phyloP scores from a whole-genome alignment of 2,888 invertebrate species.

The Cheilosia scutellata region DNA sequence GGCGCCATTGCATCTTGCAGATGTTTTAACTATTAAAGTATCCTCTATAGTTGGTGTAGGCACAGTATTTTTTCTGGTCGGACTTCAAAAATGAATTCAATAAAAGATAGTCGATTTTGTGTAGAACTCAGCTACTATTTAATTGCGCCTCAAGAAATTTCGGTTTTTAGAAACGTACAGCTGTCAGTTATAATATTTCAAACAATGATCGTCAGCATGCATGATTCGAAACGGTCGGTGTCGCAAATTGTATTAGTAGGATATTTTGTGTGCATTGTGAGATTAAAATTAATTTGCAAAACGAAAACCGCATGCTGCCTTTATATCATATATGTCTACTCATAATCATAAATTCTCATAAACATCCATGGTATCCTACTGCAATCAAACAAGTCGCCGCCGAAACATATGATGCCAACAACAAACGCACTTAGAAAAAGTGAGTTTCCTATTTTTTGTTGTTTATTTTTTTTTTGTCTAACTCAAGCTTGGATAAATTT shows the following conservation, averaged over 20 bases:
- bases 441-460: slow-evolving; percentile 44
- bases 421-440: slow-evolving; percentile 60
- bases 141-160: no score
- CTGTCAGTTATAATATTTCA: not conserved
- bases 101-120: no score
- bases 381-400: slow-evolving; percentile 27
- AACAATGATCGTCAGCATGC: not conserved
- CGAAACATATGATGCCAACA: slow-evolving; percentile 20
- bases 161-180: no score
- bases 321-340: not conserved
- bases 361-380: slow-evolving; percentile 17
- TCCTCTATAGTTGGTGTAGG: no score
- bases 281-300: not conserved
- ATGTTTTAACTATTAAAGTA: rapidly evolving
- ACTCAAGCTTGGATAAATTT: not conserved
- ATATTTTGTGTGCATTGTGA: not conserved
- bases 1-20: no score
- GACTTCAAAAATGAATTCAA: no score
- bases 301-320: slow-evolving; percentile 11
- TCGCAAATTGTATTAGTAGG: not conserved
- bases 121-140: no score
- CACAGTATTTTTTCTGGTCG: no score
- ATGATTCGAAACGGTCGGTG: not conserved
- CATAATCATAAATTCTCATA: slow-evolving; percentile 38
- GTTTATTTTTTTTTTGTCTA: slow-evolving; percentile 18